Evolutionary conservation across 2,888 invertebrate genomes (phyloP).

Genomic region (Physocephala rufipes): DNA sequence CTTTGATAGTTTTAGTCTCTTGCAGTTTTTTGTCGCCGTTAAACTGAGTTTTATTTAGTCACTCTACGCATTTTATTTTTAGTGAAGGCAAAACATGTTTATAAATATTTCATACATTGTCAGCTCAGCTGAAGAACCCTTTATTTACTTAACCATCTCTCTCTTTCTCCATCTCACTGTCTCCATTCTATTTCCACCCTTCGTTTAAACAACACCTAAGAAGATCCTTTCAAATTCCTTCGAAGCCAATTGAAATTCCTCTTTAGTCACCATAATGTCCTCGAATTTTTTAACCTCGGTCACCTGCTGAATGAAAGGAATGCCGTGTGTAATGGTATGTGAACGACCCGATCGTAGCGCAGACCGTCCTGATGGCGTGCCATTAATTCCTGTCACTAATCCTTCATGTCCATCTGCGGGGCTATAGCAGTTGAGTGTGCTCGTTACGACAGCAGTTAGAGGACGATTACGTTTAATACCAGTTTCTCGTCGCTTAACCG

Average conservation of each 20-base stretch:
- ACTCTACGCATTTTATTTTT: too few species aligned
- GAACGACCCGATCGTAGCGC: slow-evolving; percentile 47
- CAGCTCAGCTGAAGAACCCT: neutral
- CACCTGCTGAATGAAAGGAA: slow-evolving; percentile 32
- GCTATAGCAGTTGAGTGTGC: slow-evolving; percentile 42
- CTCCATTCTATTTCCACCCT: too few species aligned
- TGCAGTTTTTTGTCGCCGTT: neutral
- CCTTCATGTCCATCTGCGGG: neutral
- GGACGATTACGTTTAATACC: slow-evolving; percentile 55
- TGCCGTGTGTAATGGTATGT: slow-evolving; percentile 44
- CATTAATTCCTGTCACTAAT: slow-evolving; percentile 11
- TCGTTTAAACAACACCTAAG: slow-evolving; percentile 52
- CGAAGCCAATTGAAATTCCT: slow-evolving; percentile 56
- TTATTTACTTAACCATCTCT: neutral
- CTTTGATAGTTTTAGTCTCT: too few species aligned
- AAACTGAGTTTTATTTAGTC: too few species aligned
- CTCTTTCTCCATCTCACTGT: slow-evolving; percentile 6
- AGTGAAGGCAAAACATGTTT: too few species aligned
- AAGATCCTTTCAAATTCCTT: slow-evolving; percentile 60
- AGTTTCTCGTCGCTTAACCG: slow-evolving; percentile 52
- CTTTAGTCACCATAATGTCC: slow-evolving; percentile 59
- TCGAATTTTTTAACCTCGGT: slow-evolving; percentile 53
- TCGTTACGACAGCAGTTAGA: slow-evolving; percentile 50
- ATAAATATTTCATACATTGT: too few species aligned
- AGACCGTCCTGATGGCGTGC: slow-evolving; percentile 37